Conservation (phyloP, 2,888 invertebrate species). For the Spatulosminthurus flaviceps region DNA sequence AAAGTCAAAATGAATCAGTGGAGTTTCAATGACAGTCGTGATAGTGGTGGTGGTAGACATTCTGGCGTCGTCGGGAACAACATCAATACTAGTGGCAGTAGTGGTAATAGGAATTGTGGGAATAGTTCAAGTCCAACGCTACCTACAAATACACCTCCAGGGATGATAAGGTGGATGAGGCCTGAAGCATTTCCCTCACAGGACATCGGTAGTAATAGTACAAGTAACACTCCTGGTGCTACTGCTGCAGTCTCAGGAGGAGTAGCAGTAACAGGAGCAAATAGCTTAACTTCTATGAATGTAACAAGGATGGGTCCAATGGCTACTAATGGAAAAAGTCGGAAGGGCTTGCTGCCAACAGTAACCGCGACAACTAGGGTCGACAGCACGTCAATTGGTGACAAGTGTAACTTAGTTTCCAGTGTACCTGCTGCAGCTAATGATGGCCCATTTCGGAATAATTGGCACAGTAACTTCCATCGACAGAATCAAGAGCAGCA, state of each 20-base stretch:
- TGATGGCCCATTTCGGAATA: slow-evolving; percentile 62
- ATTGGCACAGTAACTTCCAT: slow-evolving; percentile 48
- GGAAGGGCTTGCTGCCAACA: neutral
- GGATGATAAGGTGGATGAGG: slow-evolving; percentile 16
- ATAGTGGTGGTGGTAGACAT: slow-evolving; percentile 26
- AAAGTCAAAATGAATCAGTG: slow-evolving; percentile 44
- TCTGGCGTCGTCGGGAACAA: neutral
- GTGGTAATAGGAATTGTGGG: slow-evolving; percentile 15
- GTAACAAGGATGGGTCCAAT: slow-evolving; percentile 30
- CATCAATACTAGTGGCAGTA: neutral
- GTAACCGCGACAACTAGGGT: neutral
- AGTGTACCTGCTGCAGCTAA: slow-evolving; percentile 57
- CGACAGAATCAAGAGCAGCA: slow-evolving; percentile 31
- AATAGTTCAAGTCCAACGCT: neutral
- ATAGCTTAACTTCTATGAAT: slow-evolving; percentile 40
- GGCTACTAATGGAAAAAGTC: slow-evolving; percentile 44
- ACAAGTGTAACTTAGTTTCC: slow-evolving; percentile 30
- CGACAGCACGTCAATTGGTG: slow-evolving; percentile 32
- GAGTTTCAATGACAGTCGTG: slow-evolving; percentile 32
- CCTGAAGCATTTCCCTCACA: neutral
- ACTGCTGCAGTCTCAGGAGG: neutral
- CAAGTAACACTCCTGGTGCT: slow-evolving; percentile 3
- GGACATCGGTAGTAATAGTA: too few species aligned
- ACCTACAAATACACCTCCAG: neutral
- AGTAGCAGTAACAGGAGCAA: slow-evolving; percentile 7